Evolutionary conservation across 2,113 vertebrate species (phyloP), one percentile per base, ranked within the genome.

Genomic region (Eudorcas thomsonii): DNA sequence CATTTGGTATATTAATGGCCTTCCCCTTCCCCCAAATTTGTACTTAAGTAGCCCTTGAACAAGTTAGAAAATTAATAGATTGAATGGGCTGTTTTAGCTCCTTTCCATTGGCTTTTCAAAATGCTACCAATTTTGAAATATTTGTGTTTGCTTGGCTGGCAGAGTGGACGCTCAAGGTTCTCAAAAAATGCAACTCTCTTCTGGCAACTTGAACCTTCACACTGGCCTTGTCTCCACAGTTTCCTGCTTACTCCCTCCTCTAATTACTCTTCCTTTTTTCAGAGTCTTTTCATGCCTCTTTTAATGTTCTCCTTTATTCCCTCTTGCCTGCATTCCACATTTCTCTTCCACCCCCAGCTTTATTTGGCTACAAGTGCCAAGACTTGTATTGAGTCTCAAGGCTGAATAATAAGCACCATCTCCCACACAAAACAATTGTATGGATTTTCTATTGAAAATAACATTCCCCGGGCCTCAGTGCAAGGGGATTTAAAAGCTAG

Each of bases 161-260:
- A 81, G 78, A 81, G 48, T 25, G 60, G 92, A 60, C 82, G 39
- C 67, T 95, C 91, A 6, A 52, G 23, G 39, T 64, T 93, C 87
- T 93, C 96, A 89, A 33, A 52, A 96, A 96, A 64, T 36, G 59
- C 67, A 64, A 4, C 85, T 88, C 52, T 55, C 86, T 91, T 81
- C 94, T 91, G 80, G 97, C 94, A 96, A 94, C 80, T 50, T 33
- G 93, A 98, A 84, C 88, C 94, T 59, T 43, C 45, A 1, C 71
- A 0, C 57, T 25, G 54, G 94, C 82, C 83, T 17, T 2, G 96
- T 97, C 98, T 97, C 96, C 1, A 0, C 2, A 15, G 36, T 67
- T 98, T 98, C 98, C 98, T 97, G 96, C 89, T 60, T 1, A 45
- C 77, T 94, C 95, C 77, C 84, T 54, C 95, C 88, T 94, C 80